Percentiles rank a stretch among this genome's conserved stretches.
Evolutionary conservation across 2,797 vertebrate genomes (phyloP).

Genomic region (Adrianichthys oophorus): DNA sequence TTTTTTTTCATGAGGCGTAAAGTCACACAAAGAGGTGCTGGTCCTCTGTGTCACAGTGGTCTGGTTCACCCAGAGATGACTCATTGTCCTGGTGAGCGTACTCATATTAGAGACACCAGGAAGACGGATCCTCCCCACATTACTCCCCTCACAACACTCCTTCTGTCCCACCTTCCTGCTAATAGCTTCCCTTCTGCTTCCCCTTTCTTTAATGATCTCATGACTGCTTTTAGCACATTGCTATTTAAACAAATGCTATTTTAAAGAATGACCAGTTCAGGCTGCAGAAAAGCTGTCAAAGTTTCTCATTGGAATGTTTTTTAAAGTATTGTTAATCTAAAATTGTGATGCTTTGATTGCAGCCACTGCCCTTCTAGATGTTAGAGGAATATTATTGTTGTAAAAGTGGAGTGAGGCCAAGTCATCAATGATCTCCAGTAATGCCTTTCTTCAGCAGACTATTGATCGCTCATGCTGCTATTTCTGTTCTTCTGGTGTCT

Average conservation of each 20-base stretch:
- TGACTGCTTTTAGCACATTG: constrained; percentile 5
- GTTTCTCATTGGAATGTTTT: constrained; percentile 12
- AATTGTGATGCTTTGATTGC: constrained; percentile 15
- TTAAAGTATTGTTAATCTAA: not conserved
- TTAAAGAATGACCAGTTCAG: too few species aligned
- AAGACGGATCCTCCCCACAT: constrained; percentile 19
- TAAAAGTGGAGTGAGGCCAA: constrained; percentile 28
- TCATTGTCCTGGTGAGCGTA: constrained; percentile 60
- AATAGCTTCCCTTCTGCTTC: constrained; percentile 2
- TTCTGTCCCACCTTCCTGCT: constrained; percentile 8
- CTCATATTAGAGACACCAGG: constrained; percentile 48
- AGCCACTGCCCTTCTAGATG: constrained; percentile 7
- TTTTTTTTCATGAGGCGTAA: constrained; percentile 52
- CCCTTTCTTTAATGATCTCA: constrained; percentile 12
- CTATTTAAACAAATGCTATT: constrained; percentile 2
- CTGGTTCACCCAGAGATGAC: constrained; percentile 55
- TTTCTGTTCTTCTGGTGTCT: constrained; percentile 56
- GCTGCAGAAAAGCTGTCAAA: not conserved
- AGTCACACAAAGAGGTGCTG: constrained; percentile 51
- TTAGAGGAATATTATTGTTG: constrained; percentile 11
- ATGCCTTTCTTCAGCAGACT: constrained; percentile 38
- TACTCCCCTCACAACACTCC: constrained; percentile 21
- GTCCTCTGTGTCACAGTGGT: constrained; percentile 39
- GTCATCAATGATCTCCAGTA: constrained; percentile 59
- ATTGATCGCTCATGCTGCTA: constrained; percentile 65